Conservation (phyloP, 2,888 invertebrate species). For the Cotesia congregata region DNA sequence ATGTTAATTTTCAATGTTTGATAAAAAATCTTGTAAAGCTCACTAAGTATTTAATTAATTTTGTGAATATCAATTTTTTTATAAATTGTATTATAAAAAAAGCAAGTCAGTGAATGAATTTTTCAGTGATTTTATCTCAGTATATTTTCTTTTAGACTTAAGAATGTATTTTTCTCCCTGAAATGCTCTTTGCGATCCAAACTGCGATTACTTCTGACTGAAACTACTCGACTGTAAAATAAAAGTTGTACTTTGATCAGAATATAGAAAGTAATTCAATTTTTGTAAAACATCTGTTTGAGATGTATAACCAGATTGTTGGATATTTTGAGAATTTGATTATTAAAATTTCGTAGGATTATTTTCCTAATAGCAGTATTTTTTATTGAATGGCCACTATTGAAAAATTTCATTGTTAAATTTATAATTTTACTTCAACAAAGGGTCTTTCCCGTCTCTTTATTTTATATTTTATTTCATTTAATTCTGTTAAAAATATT, state of each 20-base stretch:
- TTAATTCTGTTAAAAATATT: too few relatives aligned
- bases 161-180: neutral
- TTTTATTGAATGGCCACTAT: neutral
- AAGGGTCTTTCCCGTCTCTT: too few relatives aligned
- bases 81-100: neutral
- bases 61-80: neutral
- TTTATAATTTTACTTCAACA: too few relatives aligned
- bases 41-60: neutral
- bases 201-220: neutral
- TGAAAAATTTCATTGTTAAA: too few relatives aligned
- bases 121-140: neutral
- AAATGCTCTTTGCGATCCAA: neutral
- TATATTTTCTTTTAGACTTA: neutral
- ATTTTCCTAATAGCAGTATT: neutral
- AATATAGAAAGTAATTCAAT: neutral
- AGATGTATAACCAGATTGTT: neutral
- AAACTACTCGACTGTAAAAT: neutral
- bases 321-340: neutral
- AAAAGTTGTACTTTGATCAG: slow-evolving; percentile 1
- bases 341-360: neutral
- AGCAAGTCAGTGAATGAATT: neutral
- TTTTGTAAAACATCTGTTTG: neutral
- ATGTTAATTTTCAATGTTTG: too few relatives aligned
- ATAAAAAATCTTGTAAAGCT: too few relatives aligned
- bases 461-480: too few relatives aligned